Evolutionary conservation across 2,797 vertebrate genomes (phyloP).

Genomic region (Steatocranus sp.): DNA sequence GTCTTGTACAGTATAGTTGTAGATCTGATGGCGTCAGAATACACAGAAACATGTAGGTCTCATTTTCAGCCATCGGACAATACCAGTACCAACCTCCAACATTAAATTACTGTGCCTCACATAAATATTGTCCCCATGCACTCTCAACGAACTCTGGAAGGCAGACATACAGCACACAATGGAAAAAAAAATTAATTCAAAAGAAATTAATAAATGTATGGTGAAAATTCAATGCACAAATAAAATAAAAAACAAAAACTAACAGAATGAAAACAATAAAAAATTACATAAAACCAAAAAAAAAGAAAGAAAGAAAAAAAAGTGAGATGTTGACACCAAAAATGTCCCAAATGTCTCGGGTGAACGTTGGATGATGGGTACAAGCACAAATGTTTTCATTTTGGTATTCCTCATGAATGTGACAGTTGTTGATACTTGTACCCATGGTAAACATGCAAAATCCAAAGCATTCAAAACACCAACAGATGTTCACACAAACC

Average conservation of each 20-base stretch:
- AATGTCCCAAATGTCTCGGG: neutral
- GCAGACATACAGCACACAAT: slow-evolving; percentile 68
- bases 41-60: slow-evolving; percentile 58
- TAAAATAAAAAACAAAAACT: neutral
- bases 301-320: neutral
- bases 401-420: neutral
- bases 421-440: neutral
- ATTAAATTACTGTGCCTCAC: slow-evolving; percentile 99
- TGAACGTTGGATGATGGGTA: slow-evolving; percentile 4
- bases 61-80: slow-evolving; percentile 48
- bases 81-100: slow-evolving; percentile 98
- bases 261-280: neutral
- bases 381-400: slow-evolving; percentile 2
- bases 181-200: neutral
- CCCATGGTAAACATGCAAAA: slow-evolving; percentile 2
- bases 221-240: neutral
- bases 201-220: neutral
- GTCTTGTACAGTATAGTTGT: slow-evolving; percentile 64
- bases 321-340: neutral
- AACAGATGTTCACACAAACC: slow-evolving; percentile 2
- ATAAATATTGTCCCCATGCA: slow-evolving; percentile 99
- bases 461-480: slow-evolving; percentile 5
- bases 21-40: slow-evolving; percentile 64
- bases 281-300: neutral
- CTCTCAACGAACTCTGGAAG: slow-evolving; percentile 95